phyloP scores from a whole-genome alignment of 2,113 vertebrate species.

The Xiphophorus hellerii region DNA sequence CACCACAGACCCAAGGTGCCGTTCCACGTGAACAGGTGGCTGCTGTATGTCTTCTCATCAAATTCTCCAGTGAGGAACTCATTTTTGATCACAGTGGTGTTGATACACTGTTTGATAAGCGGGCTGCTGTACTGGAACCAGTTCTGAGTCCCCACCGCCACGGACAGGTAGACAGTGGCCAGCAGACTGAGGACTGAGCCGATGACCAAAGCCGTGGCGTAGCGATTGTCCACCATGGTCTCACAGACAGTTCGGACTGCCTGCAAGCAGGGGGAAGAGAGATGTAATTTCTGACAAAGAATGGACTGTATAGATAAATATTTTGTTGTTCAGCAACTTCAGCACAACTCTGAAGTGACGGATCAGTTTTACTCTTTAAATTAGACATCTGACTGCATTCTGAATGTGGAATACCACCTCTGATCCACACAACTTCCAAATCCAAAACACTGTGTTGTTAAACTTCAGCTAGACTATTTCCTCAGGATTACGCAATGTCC shows the following conservation, averaged over 20 bases:
- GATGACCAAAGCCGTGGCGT: constrained; percentile 95
- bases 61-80: constrained; percentile 81
- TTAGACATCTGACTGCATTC: neutral
- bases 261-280: neutral
- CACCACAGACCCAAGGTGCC: constrained; percentile 93
- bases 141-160: constrained; percentile 91
- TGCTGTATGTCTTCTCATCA: constrained; percentile 83
- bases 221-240: constrained; percentile 94
- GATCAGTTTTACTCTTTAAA: neutral
- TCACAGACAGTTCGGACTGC: neutral
- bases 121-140: constrained; percentile 93
- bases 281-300: neutral
- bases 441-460: neutral
- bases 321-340: neutral
- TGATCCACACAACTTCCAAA: neutral
- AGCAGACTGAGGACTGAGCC: constrained; percentile 95
- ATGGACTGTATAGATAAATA: neutral
- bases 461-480: neutral
- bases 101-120: constrained; percentile 73
- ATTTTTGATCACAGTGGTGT: constrained; percentile 73
- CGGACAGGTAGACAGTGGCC: constrained; percentile 93
- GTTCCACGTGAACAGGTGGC: constrained; percentile 84
- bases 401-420: neutral
- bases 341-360: neutral
- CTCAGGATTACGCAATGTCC: too few species aligned